Evolutionary conservation across 1,140 invertebrate genomes (phyloP).

Genomic region (Penaeus japonicus): DNA sequence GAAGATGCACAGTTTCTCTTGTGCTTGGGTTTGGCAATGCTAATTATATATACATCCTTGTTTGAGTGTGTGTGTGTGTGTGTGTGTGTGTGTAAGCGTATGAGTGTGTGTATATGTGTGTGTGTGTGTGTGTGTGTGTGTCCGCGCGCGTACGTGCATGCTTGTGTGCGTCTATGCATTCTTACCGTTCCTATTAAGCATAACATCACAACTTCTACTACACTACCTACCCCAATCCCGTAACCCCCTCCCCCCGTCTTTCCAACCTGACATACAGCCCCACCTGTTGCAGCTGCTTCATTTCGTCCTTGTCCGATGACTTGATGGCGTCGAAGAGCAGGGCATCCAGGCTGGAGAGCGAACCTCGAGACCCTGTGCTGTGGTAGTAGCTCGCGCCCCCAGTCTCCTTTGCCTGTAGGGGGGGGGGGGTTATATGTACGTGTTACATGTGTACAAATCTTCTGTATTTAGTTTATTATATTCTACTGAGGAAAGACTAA

Average conservation of each 20-base stretch:
- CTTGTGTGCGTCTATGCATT: neutral
- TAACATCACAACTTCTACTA: neutral
- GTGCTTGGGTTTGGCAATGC: too few relatives aligned
- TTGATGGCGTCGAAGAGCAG: conserved; percentile 24
- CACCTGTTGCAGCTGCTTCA: neutral
- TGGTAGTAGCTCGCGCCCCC: conserved; percentile 31
- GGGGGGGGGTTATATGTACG: too few relatives aligned
- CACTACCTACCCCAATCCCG: neutral
- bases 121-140: neutral
- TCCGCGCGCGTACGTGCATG: neutral
- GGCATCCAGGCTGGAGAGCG: neutral
- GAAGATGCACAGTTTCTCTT: too few relatives aligned
- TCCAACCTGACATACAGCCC: too few relatives aligned
- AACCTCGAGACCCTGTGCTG: neutral
- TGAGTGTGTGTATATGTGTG: neutral
- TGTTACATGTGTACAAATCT: too few relatives aligned
- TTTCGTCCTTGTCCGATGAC: neutral
- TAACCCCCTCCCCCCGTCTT: neutral
- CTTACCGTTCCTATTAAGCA: neutral
- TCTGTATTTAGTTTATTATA: too few relatives aligned
- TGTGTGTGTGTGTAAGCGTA: too few relatives aligned
- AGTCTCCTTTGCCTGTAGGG: conserved; percentile 15
- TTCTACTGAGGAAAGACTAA: too few relatives aligned
- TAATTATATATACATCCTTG: too few relatives aligned
- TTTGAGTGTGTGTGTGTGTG: too few relatives aligned